These are phyloP conservation scores for Parapsyche elsis DNA, from an alignment of 1,140 invertebrate genomes.

Conservation along the genomic window DNA sequence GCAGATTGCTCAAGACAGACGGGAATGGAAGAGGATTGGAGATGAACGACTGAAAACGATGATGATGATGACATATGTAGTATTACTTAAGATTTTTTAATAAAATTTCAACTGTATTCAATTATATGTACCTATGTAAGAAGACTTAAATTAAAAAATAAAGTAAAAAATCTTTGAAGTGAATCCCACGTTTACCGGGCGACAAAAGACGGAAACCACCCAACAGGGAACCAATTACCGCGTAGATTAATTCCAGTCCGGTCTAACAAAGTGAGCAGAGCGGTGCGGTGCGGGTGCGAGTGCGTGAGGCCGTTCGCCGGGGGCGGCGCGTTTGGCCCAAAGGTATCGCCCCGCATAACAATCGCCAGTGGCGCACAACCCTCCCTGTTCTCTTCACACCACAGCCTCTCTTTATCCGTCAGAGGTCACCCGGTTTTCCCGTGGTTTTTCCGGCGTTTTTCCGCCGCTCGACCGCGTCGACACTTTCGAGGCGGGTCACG, in stretches of 20 bases:
- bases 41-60: too few species aligned
- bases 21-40: too few species aligned
- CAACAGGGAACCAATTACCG: conserved; percentile 52
- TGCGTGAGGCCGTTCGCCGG: conserved; percentile 42
- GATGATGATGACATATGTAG: too few species aligned
- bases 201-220: conserved; percentile 35
- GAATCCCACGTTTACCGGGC: not conserved
- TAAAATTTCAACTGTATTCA: not conserved
- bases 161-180: not conserved
- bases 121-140: too few species aligned
- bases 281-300: not conserved
- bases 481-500: conserved; percentile 48
- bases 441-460: conserved; percentile 44
- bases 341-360: conserved; percentile 49
- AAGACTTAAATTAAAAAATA: not conserved
- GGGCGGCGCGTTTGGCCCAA: conserved; percentile 15
- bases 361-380: conserved; percentile 33
- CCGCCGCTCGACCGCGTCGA: conserved; percentile 38
- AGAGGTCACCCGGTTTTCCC: conserved; percentile 21
- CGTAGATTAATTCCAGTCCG: conserved; percentile 53
- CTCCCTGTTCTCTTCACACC: conserved; percentile 23
- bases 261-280: conserved; percentile 45
- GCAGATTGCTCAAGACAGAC: too few species aligned
- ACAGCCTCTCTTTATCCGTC: conserved; percentile 35
- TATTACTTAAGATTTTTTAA: not conserved